These are phyloP conservation scores for Bradypus variegatus DNA, from an alignment of 2,797 vertebrate species.

Conservation along the genomic window DNA sequence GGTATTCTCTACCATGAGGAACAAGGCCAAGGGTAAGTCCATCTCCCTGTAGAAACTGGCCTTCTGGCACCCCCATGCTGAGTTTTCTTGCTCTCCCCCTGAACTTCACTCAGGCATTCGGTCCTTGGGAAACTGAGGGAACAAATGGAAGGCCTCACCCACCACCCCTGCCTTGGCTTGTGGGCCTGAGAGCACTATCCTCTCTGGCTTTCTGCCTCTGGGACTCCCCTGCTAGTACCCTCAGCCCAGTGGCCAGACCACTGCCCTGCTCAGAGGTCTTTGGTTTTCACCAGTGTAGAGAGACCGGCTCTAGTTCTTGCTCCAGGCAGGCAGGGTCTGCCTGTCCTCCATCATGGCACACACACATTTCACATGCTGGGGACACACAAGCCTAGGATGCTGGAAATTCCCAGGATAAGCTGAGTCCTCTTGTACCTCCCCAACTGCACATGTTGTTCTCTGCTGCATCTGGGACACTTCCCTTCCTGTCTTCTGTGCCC, in stretches of 20 bases:
- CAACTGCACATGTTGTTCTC: not conserved
- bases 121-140: not conserved
- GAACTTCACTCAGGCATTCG: not conserved
- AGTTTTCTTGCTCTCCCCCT: not conserved
- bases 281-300: not conserved
- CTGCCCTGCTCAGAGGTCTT: not conserved
- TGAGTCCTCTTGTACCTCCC: not conserved
- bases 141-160: not conserved
- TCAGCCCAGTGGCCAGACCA: not conserved
- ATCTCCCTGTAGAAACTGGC: not conserved
- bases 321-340: not conserved
- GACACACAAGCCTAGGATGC: not conserved
- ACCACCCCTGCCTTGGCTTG: not conserved
- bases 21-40: not conserved
- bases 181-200: no score
- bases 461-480: not conserved
- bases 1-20: not conserved
- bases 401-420: not conserved
- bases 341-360: not conserved
- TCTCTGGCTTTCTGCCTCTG: not conserved
- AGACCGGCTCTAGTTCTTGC: not conserved
- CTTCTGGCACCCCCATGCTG: not conserved
- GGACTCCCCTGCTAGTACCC: not conserved
- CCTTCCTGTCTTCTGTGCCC: not conserved
- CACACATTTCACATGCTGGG: not conserved